phyloP scores from a whole-genome alignment of 2,888 invertebrate species.

The Chorisops tibialis region DNA sequence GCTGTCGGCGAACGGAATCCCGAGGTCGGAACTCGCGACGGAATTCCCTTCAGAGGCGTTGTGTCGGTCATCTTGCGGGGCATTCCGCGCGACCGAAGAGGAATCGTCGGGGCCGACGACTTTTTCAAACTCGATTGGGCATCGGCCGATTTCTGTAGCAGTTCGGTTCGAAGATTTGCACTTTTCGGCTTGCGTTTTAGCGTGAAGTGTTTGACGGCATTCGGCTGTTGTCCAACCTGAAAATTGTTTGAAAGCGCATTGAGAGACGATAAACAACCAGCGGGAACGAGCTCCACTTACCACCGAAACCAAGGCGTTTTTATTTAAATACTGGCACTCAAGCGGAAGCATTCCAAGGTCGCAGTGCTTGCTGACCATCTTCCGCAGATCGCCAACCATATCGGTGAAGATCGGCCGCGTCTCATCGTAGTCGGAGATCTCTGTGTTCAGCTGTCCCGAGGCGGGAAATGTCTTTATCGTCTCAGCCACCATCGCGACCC shows the following conservation, averaged over 20 bases:
- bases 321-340: slow-evolving; percentile 95
- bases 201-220: slow-evolving; percentile 86
- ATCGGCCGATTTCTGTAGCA: slow-evolving; percentile 87
- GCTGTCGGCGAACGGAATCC: slow-evolving; percentile 59
- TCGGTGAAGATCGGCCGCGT: slow-evolving; percentile 87
- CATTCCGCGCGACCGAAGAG: slow-evolving; percentile 81
- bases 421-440: slow-evolving; percentile 84
- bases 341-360: slow-evolving; percentile 85
- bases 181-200: slow-evolving; percentile 93
- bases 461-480: slow-evolving; percentile 91
- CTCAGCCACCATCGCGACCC: slow-evolving; percentile 97
- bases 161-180: slow-evolving; percentile 80
- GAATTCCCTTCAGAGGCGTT: slow-evolving; percentile 88
- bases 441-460: slow-evolving; percentile 83
- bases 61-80: slow-evolving; percentile 96
- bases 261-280: not conserved
- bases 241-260: not conserved
- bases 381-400: slow-evolving; percentile 78
- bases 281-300: slow-evolving; percentile 52
- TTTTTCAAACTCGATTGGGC: slow-evolving; percentile 86
- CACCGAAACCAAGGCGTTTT: slow-evolving; percentile 83
- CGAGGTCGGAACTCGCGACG: slow-evolving; percentile 71
- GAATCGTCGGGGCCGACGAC: slow-evolving; percentile 82
- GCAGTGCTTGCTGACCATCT: slow-evolving; percentile 77
- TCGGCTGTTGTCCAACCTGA: slow-evolving; percentile 75